Evolutionary conservation across 2,888 invertebrate genomes (phyloP).

Genomic region (Latheticus oryzae): DNA sequence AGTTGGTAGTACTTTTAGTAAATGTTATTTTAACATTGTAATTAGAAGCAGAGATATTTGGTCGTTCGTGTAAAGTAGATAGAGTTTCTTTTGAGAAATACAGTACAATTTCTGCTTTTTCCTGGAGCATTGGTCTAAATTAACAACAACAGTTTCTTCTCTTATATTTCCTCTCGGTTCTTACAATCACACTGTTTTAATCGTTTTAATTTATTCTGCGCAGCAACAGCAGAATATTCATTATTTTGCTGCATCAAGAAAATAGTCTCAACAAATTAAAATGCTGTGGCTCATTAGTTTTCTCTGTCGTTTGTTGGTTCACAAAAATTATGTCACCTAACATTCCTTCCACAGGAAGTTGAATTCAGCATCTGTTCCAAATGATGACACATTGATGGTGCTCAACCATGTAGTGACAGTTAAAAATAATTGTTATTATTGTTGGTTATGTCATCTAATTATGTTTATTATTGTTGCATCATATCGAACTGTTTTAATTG

Average conservation of each 20-base stretch:
- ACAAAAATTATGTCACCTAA: neutral
- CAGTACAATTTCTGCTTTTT: no score
- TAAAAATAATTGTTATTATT: conserved; percentile 26
- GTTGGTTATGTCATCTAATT: conserved; percentile 30
- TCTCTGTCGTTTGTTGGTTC: conserved; percentile 11
- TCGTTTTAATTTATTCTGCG: conserved; percentile 22
- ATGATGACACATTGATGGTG: conserved; percentile 27
- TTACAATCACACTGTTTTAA: conserved; percentile 7
- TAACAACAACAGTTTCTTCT: no score
- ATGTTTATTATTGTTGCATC: conserved; percentile 24
- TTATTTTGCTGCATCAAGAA: conserved; percentile 8
- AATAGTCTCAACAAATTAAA: conserved; percentile 27
- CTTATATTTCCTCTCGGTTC: no score
- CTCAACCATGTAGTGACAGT: conserved; percentile 10
- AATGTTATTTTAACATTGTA: no score
- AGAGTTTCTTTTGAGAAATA: no score
- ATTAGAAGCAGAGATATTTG: no score
- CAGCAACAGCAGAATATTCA: conserved; percentile 13
- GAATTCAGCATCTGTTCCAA: conserved; percentile 26
- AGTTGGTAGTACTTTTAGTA: no score
- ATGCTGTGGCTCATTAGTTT: conserved; percentile 8
- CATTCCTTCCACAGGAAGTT: conserved; percentile 24
- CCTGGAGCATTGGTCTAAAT: no score
- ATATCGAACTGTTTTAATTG: conserved; percentile 14
- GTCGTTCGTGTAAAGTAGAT: no score